Base-by-base conservation (phyloP, 2,797 vertebrate genomes). In the Acanthis flammea region DNA sequence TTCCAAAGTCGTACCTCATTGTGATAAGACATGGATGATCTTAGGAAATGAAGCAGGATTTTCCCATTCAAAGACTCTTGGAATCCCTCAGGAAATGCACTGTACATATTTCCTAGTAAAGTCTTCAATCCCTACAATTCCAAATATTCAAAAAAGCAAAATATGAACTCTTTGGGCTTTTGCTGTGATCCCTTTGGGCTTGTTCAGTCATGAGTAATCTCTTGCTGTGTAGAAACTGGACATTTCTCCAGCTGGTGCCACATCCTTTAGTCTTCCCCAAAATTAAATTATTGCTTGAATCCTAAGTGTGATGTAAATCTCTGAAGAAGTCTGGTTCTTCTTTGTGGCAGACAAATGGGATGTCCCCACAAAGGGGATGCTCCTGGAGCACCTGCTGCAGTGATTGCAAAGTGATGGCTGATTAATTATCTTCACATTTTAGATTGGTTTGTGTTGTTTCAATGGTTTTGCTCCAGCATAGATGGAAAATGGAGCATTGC, bases 381-480 rank as follows among this genome's bases (percentile, higher is more conserved):
- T 44, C 60, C 42, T 30, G 45, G 39, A 61, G 24, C 58, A 37
- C 21, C 33, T 72, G 44, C 50, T 71, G 74, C 88, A 68, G 33
- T 9, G 50, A 81, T 44, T 78, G 23, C 55, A 7, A 30, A 45
- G 48, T 73, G 83, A 63, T n/a, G 42, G 50, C 23, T 72, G 66
- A 31, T 73, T 31, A 77, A 73, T 54, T 71, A 39, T 47, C 47
- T 27, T 87, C 82, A 88, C 22, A 24, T 78, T 88, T 63, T 61
- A 4, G 14, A 9, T 66, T 95, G 83, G 58, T 86, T 83, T 67
- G 2, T 86, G 58, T 48, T 83, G 12, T 61, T 93, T 74, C 65
- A 72, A 81, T 88, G 93, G 42, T 66, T 68, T 88, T 82, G 41
- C 58, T 93, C 79, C 73, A 57, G 53, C 45, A 18, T 27, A 35